phyloP scores from a whole-genome alignment of 2,113 vertebrate species.

The Crotalus viridis region DNA sequence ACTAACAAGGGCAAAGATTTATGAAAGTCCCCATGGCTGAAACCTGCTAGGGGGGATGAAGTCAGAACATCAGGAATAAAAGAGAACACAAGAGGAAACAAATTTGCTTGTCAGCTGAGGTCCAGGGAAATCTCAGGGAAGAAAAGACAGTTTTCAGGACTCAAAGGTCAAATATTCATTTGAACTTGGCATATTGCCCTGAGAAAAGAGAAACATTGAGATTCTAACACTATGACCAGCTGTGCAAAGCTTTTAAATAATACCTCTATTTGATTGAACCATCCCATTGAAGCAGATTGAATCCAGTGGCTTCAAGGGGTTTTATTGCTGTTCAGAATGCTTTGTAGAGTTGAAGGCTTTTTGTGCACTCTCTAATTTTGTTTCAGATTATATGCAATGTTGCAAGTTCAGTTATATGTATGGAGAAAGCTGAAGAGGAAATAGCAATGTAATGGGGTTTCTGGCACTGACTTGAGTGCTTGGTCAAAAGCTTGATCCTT shows the following conservation, averaged over 20 bases:
- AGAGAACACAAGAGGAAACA: not conserved
- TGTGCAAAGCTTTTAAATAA: not conserved
- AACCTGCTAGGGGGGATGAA: not conserved
- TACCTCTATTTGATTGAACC: not conserved
- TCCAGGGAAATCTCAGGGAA: constrained; percentile 36
- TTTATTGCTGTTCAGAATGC: not conserved
- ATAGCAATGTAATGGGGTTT: not conserved
- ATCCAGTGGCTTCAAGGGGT: not conserved
- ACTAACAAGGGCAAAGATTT: not conserved
- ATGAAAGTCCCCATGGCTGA: constrained; percentile 13
- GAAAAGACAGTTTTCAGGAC: constrained; percentile 37
- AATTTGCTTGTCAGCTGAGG: constrained; percentile 20
- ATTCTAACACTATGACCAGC: constrained; percentile 56
- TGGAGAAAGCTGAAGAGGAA: not conserved
- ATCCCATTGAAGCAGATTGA: not conserved
- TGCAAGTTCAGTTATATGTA: not conserved
- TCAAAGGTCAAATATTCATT: constrained; percentile 48
- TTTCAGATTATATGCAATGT: not conserved
- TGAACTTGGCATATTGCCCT: constrained; percentile 36
- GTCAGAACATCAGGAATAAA: not conserved
- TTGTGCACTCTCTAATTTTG: not conserved
- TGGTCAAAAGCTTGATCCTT: not conserved
- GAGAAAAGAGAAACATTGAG: constrained; percentile 15
- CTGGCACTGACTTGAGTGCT: not conserved
- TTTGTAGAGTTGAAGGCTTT: not conserved